Conservation (phyloP, 2,888 invertebrate genomes). For the Drosophila robusta region DNA sequence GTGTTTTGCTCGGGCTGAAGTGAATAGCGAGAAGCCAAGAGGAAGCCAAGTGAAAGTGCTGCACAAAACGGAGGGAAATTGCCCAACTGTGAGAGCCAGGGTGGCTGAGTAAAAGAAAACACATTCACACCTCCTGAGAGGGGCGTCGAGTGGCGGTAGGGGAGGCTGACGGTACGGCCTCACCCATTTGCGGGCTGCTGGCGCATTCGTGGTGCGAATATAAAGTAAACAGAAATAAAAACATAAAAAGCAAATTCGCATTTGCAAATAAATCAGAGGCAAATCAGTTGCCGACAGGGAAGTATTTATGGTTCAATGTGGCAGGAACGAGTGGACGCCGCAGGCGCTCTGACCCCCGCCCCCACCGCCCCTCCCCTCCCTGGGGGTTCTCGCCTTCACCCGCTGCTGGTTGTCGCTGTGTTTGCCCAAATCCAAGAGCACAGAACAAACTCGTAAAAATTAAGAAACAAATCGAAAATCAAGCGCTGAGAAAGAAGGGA, state of each 20-base stretch:
- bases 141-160: background rate
- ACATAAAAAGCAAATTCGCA: slow-evolving; percentile 81
- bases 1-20: slow-evolving; percentile 54
- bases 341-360: no score
- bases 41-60: slow-evolving; percentile 71
- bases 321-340: slow-evolving; percentile 34
- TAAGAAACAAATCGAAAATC: slow-evolving; percentile 82
- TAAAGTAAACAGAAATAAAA: slow-evolving; percentile 79
- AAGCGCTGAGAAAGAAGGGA: slow-evolving; percentile 46
- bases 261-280: slow-evolving; percentile 81
- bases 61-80: slow-evolving; percentile 61
- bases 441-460: slow-evolving; percentile 80
- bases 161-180: slow-evolving; percentile 31
- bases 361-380: slow-evolving; percentile 10
- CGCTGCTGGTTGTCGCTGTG: slow-evolving; percentile 23
- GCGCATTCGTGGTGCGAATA: slow-evolving; percentile 75
- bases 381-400: slow-evolving; percentile 29
- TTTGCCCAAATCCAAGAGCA: slow-evolving; percentile 59
- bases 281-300: slow-evolving; percentile 81
- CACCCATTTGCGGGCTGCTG: slow-evolving; percentile 45
- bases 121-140: slow-evolving; percentile 68
- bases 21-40: slow-evolving; percentile 29
- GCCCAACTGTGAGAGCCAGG: slow-evolving; percentile 42
- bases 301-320: slow-evolving; percentile 77
- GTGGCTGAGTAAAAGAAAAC: slow-evolving; percentile 56